Conservation (phyloP, 2,797 vertebrate genomes). For the Sciaenops ocellatus region DNA sequence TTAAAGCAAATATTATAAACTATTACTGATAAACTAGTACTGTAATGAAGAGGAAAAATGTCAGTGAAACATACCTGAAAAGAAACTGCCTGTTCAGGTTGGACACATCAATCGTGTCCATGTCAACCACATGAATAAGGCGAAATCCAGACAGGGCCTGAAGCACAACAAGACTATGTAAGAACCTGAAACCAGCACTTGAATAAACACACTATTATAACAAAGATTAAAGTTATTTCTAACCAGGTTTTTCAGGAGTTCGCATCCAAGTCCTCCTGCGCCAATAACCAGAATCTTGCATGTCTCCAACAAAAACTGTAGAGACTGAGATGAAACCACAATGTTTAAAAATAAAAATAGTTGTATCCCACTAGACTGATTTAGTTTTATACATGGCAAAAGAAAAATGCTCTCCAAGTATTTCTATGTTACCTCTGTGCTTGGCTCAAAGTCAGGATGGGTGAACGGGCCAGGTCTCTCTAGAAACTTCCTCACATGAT, state of each 20-base stretch:
- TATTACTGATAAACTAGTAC: neutral
- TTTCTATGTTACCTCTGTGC: conserved; percentile 90
- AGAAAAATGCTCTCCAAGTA: neutral
- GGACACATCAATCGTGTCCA: conserved; percentile 98
- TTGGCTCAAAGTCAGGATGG: conserved; percentile 98
- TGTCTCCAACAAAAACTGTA: conserved; percentile 96
- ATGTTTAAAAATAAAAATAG: neutral
- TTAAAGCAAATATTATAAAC: no score
- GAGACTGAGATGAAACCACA: conserved; percentile 80
- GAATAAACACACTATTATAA: neutral
- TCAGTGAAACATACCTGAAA: conserved; percentile 89
- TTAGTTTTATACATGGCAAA: neutral
- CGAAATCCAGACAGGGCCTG: conserved; percentile 97
- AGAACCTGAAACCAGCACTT: neutral
- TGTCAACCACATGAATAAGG: conserved; percentile 97
- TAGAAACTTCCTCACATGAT: conserved; percentile 98
- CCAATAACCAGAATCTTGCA: conserved; percentile 98
- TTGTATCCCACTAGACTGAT: fast-evolving
- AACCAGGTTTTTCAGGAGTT: conserved; percentile 99
- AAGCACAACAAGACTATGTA: conserved; percentile 26
- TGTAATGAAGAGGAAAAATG: neutral
- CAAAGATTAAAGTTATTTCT: conserved; percentile 14
- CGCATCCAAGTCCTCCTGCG: conserved; percentile 97
- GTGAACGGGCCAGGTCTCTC: conserved; percentile 97
- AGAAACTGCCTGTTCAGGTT: conserved; percentile 99